Percentiles rank a stretch among this genome's conserved stretches.
These are phyloP conservation scores for Fistularia commersonii DNA, from an alignment of 2,797 vertebrate genomes.

Conservation along the genomic window DNA sequence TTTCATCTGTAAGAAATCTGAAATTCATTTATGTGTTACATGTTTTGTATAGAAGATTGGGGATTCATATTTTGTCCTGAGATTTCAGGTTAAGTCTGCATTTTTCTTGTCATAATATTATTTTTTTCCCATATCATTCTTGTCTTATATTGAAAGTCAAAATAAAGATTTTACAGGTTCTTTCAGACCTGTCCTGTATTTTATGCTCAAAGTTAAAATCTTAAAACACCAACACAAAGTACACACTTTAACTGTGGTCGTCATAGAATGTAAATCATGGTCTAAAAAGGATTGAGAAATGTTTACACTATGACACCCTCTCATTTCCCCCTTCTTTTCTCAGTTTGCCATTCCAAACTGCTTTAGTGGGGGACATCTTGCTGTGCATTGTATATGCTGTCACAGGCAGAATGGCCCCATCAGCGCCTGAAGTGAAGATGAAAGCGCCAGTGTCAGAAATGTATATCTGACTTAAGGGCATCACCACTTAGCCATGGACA, in stretches of 20 bases:
- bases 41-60: no score
- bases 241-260: conserved; percentile 12
- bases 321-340: conserved; percentile 33
- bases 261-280: conserved; percentile 28
- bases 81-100: no score
- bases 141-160: no score
- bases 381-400: conserved; percentile 46
- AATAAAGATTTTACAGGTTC: no score
- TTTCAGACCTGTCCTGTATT: no score
- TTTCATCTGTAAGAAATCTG: no score
- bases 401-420: conserved; percentile 26
- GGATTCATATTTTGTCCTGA: no score
- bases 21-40: no score
- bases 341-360: conserved; percentile 21
- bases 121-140: no score
- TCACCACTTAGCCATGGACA: conserved; percentile 51
- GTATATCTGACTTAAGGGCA: conserved; percentile 53
- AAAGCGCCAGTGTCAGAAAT: conserved; percentile 51
- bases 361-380: conserved; percentile 39
- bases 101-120: no score
- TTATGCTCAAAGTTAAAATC: no score
- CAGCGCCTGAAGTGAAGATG: conserved; percentile 35
- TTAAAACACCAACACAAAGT: not conserved
- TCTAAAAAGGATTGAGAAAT: conserved; percentile 43
- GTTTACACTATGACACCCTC: conserved; percentile 58